Base-by-base conservation (phyloP, 2,113 vertebrate genomes). In the Rallus limicola region DNA sequence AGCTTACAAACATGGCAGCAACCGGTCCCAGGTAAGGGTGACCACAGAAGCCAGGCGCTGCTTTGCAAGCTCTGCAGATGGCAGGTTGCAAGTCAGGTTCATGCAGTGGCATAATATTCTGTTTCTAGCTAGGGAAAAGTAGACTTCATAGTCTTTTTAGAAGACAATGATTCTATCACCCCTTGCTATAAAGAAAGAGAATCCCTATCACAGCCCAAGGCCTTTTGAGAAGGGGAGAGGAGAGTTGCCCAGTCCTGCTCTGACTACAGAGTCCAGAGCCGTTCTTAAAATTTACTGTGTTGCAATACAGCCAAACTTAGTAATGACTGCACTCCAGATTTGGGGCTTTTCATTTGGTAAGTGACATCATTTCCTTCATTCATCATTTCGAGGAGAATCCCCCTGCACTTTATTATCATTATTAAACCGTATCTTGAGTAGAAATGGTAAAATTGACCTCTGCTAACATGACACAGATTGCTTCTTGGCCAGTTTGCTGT, bases 21-120 rank as follows among this genome's bases (percentile, higher is more conserved):
- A 3, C 42, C 3, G 6, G 31, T 24, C 52, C 36, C 46, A 31
- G 48, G 46, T n/a, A 18, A 38, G 40, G 52, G 48, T 5, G 6
- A 1, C 24, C 2, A 0, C 25, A 33, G 53, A 19, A 53, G 17
- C 13, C 46, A 6, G 16, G 25, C 2, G 1, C 53, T 33, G 25
- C 67, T 36, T 9, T 48, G 44, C 26, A 19, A 12, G 20, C 29
- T 58, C 59, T 74, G 64, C 31, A 13, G 56, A 1, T 42, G 56
- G 20, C 42, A 53, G 34, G 7, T 9, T 16, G 53, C 8, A 38
- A 8, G 36, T 11, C 59, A 13, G 24, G 33, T 24, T n/a, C 21
- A 1, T 19, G 28, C 33, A 6, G n/a, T 4, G 11, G 28, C 6
- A n/a, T 33, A 34, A 12, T 7, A 5, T 11, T n/a, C 0, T 16